These are phyloP conservation scores for Zapornia atra DNA, from an alignment of 2,113 vertebrate genomes.

Conservation along the genomic window DNA sequence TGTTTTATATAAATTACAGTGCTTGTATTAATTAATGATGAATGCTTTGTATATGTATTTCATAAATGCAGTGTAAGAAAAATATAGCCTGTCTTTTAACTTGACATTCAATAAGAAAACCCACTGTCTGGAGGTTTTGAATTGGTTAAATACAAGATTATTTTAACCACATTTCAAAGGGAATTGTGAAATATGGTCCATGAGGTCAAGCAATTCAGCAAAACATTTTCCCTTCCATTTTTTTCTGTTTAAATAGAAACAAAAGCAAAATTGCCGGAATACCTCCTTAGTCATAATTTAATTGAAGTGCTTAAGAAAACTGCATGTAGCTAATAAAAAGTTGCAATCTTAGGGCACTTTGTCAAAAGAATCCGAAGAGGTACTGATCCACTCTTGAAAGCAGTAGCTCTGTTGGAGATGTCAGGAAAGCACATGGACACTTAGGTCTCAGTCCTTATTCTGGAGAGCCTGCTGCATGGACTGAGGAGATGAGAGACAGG, in stretches of 20 bases:
- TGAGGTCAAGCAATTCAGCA: conserved; percentile 75
- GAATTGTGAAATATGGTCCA: conserved; percentile 66
- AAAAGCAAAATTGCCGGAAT: conserved; percentile 36
- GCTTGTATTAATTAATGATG: conserved; percentile 75
- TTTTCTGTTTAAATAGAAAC: conserved; percentile 48
- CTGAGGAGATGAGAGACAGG: background rate
- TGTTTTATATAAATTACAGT: conserved; percentile 78
- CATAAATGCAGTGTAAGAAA: conserved; percentile 67
- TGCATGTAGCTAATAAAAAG: background rate
- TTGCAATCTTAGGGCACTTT: background rate
- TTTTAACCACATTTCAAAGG: conserved; percentile 72
- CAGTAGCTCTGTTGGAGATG: background rate
- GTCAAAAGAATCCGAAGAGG: background rate
- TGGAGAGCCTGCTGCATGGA: background rate
- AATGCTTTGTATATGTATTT: conserved; percentile 67
- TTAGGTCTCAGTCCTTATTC: background rate
- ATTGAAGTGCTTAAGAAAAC: conserved; percentile 28
- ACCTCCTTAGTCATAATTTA: conserved; percentile 38
- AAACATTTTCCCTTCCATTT: background rate
- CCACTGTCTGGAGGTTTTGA: conserved; percentile 60
- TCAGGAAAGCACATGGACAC: background rate
- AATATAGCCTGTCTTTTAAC: conserved; percentile 45
- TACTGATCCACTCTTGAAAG: background rate
- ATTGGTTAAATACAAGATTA: conserved; percentile 64
- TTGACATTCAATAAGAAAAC: background rate